Percentiles rank a stretch among this genome's conserved stretches.
Evolutionary conservation across 2,888 invertebrate species (phyloP).

Genomic region (Cephonodes hylas): DNA sequence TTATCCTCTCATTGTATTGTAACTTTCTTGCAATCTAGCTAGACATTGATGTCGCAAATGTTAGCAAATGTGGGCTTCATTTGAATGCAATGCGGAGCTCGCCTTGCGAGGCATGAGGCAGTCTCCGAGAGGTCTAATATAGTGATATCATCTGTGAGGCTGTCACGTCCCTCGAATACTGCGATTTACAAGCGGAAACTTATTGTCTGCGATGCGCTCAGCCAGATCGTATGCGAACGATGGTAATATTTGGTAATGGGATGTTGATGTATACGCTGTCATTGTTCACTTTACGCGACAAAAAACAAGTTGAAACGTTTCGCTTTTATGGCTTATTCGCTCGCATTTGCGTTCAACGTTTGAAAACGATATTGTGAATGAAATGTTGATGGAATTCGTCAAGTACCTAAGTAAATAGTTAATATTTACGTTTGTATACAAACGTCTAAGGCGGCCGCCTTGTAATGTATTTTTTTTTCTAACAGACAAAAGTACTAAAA

Average conservation of each 20-base stretch:
- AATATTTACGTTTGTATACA: too few relatives aligned
- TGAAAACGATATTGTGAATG: too few relatives aligned
- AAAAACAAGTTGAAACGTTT: too few relatives aligned
- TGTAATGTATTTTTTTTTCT: too few relatives aligned
- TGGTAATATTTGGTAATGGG: not conserved
- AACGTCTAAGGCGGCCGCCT: too few relatives aligned
- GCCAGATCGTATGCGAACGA: conserved; percentile 1
- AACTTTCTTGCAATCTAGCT: conserved; percentile 23
- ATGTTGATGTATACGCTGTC: not conserved
- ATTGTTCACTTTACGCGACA: not conserved
- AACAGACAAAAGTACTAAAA: too few relatives aligned
- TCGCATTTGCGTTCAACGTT: too few relatives aligned
- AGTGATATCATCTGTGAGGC: conserved; percentile 40
- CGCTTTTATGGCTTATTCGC: too few relatives aligned
- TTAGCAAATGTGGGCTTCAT: conserved; percentile 31
- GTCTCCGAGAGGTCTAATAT: conserved; percentile 29
- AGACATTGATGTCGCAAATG: conserved; percentile 25
- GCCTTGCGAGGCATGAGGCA: conserved; percentile 22
- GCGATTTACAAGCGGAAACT: conserved; percentile 41
- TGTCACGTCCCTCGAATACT: conserved; percentile 33
- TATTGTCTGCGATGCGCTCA: conserved; percentile 35
- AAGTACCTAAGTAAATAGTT: too few relatives aligned
- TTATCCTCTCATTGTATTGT: conserved; percentile 18
- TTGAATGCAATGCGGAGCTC: conserved; percentile 40
- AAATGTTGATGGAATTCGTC: too few relatives aligned